phyloP scores from a whole-genome alignment of 1,140 invertebrate species.

The Trinorchestia longiramus region DNA sequence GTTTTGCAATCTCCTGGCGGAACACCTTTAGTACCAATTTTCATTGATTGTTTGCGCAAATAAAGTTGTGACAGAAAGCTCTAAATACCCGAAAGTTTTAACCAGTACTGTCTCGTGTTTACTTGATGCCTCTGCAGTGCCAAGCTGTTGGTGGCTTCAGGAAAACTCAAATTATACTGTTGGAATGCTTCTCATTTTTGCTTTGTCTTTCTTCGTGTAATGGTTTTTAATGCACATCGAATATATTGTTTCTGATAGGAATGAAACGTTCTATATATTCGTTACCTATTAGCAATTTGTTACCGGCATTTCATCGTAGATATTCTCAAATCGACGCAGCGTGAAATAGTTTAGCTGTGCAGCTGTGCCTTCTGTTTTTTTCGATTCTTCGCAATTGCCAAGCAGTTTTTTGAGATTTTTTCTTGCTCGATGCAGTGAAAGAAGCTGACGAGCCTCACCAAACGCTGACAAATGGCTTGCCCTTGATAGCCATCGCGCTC shows the following conservation, averaged over 20 bases:
- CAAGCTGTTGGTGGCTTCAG: neutral
- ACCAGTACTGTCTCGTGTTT: no score
- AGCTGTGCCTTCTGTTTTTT: constrained; percentile 9
- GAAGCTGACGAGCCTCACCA: constrained; percentile 43
- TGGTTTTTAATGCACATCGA: neutral
- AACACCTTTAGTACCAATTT: no score
- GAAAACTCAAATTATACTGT: neutral
- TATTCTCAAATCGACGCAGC: neutral
- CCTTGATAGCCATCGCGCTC: constrained; percentile 41
- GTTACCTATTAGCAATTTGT: neutral
- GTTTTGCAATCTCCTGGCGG: no score
- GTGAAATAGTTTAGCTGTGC: neutral
- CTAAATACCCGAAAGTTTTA: no score
- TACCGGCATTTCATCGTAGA: neutral
- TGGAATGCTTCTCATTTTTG: neutral
- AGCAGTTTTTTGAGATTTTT: constrained; percentile 4
- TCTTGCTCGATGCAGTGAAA: constrained; percentile 26
- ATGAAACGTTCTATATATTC: neutral
- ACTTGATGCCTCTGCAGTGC: neutral
- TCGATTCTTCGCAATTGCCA: neutral
- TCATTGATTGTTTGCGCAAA: no score
- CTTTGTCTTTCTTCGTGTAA: neutral
- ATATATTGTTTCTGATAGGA: neutral
- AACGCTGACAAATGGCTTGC: constrained; percentile 47
- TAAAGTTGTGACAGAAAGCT: no score